Conservation (phyloP, 2,888 invertebrate genomes). For the Neria commutata region DNA sequence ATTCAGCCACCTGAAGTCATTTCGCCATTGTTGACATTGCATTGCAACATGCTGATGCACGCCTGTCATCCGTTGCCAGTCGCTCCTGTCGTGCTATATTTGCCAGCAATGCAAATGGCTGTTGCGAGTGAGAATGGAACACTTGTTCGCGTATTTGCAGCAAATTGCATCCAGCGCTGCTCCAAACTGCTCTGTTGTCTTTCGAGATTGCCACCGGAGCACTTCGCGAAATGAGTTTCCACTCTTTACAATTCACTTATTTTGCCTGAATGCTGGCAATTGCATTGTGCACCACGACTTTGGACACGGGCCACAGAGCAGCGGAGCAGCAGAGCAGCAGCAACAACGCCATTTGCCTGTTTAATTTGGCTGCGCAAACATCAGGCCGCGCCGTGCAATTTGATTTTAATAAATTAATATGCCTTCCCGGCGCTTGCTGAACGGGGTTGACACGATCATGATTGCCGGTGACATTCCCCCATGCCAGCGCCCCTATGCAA, state of each 20-base stretch:
- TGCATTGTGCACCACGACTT: too few relatives aligned
- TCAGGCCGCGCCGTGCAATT: too few relatives aligned
- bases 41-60: background rate
- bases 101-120: slow-evolving; percentile 2
- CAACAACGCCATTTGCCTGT: too few relatives aligned
- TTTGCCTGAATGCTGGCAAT: background rate
- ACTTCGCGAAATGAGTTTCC: slow-evolving; percentile 17
- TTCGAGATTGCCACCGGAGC: slow-evolving; percentile 12
- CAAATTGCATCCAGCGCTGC: slow-evolving; percentile 15
- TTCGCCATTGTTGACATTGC: background rate
- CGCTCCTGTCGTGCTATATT: slow-evolving; percentile 9
- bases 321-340: too few relatives aligned
- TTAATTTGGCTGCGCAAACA: too few relatives aligned
- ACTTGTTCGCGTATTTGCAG: too few relatives aligned
- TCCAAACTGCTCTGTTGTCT: slow-evolving; percentile 11
- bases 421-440: too few relatives aligned
- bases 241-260: slow-evolving; percentile 4
- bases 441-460: too few relatives aligned
- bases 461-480: too few relatives aligned
- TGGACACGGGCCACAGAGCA: too few relatives aligned
- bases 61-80: background rate
- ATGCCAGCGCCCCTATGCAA: too few relatives aligned
- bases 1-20: background rate
- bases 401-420: too few relatives aligned
- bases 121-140: slow-evolving; percentile 5